Percentiles rank a stretch among this genome's conserved stretches.
Conservation (phyloP, 2,888 invertebrate species). For the Bombylius major region DNA sequence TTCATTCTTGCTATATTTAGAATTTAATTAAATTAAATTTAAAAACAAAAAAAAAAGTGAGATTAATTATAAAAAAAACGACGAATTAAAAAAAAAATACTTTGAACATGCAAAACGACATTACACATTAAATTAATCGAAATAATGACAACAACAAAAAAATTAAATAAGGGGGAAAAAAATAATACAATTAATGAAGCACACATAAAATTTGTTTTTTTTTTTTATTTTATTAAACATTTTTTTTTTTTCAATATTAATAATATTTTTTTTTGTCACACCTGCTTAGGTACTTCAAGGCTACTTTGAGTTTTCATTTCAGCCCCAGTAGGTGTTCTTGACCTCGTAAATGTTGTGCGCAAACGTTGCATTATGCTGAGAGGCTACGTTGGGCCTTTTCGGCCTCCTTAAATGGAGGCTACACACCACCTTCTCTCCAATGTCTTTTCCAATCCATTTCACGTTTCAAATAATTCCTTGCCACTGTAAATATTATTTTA, state of each 20-base stretch:
- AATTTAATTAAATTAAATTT: too few species aligned
- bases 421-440: constrained; percentile 20
- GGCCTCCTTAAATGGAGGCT: constrained; percentile 17
- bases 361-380: constrained; percentile 38
- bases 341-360: constrained; percentile 77
- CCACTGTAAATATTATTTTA: constrained; percentile 7
- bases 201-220: too few species aligned
- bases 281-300: constrained; percentile 80
- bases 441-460: constrained; percentile 22
- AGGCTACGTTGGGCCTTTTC: constrained; percentile 12
- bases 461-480: constrained; percentile 10
- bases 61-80: not conserved
- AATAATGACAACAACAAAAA: too few species aligned
- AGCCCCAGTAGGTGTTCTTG: constrained; percentile 75
- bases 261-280: constrained; percentile 20
- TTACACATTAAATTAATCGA: not conserved
- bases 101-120: not conserved
- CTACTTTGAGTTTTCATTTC: constrained; percentile 88
- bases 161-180: too few species aligned
- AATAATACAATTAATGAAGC: too few species aligned
- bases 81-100: not conserved
- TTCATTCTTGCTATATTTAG: too few species aligned
- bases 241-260: not conserved
- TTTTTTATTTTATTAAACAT: not conserved
- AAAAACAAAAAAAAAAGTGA: too few species aligned